phyloP scores from a whole-genome alignment of 2,888 invertebrate genomes.

The Troides oblongomaculatus region DNA sequence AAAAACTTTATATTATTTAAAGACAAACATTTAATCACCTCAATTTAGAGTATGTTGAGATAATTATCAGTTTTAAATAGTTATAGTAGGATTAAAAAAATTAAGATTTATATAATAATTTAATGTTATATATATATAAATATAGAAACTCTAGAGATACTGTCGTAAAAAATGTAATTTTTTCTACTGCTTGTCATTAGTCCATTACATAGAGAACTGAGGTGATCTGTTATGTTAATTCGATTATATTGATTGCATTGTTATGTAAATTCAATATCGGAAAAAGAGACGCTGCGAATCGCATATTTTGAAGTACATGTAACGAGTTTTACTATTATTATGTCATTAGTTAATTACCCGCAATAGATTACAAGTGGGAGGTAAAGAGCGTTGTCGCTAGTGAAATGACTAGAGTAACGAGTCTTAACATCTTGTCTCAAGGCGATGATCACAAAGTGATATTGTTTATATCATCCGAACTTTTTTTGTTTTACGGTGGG shows the following conservation, averaged over 20 bases:
- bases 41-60: too few relatives aligned
- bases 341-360: neutral
- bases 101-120: neutral
- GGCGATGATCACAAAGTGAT: too few relatives aligned
- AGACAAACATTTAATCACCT: too few relatives aligned
- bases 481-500: too few relatives aligned
- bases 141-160: neutral
- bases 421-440: too few relatives aligned
- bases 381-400: too few relatives aligned
- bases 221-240: conserved; percentile 66
- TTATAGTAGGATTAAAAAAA: too few relatives aligned
- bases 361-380: too few relatives aligned
- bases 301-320: conserved; percentile 22
- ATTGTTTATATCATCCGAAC: too few relatives aligned
- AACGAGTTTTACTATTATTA: conserved; percentile 1
- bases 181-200: conserved; percentile 22
- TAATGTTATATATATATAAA: neutral
- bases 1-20: too few relatives aligned
- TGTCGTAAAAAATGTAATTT: neutral
- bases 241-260: conserved; percentile 57
- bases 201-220: conserved; percentile 50
- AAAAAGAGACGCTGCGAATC: conserved; percentile 32
- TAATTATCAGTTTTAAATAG: too few relatives aligned
- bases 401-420: too few relatives aligned
- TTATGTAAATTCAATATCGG: conserved; percentile 57